Evolutionary conservation across 2,797 vertebrate genomes (phyloP).

Genomic region (Cynopterus sphinx): DNA sequence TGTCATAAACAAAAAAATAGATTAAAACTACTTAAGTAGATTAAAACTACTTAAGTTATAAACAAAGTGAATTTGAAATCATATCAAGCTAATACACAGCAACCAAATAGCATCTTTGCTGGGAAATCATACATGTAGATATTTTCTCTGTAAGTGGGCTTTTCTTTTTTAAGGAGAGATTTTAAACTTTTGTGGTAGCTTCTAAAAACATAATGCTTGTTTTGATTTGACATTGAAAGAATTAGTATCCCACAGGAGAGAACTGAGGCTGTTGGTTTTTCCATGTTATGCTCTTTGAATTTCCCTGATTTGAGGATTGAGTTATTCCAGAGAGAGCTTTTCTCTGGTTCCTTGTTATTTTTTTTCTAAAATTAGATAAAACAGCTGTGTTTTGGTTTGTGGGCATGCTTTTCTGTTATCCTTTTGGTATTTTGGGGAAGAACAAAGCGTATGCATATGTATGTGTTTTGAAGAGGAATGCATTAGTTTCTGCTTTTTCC

Average conservation of each 20-base stretch:
- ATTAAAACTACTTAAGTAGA: background rate
- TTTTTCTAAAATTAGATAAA: constrained; percentile 70
- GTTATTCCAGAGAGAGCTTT: constrained; percentile 64
- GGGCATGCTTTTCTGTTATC: constrained; percentile 63
- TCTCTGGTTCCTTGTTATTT: constrained; percentile 3
- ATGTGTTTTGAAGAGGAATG: constrained; percentile 23
- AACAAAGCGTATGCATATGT: constrained; percentile 38
- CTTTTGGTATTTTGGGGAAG: constrained; percentile 46
- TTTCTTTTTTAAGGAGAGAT: background rate
- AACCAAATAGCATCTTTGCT: background rate
- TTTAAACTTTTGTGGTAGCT: background rate
- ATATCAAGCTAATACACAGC: background rate
- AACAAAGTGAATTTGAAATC: background rate
- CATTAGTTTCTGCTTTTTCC: constrained; percentile 28
- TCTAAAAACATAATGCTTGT: background rate
- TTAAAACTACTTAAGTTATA: background rate
- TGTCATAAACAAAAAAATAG: background rate
- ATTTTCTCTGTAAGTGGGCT: background rate
- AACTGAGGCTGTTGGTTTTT: constrained; percentile 49
- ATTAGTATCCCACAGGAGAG: background rate
- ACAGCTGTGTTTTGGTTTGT: constrained; percentile 73
- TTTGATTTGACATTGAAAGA: constrained; percentile 22
- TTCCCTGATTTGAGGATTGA: constrained; percentile 57
- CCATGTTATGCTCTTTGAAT: constrained; percentile 55
- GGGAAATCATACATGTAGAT: background rate